Conservation (phyloP, 1,140 invertebrate species). For the Lepidurus arcticus region DNA sequence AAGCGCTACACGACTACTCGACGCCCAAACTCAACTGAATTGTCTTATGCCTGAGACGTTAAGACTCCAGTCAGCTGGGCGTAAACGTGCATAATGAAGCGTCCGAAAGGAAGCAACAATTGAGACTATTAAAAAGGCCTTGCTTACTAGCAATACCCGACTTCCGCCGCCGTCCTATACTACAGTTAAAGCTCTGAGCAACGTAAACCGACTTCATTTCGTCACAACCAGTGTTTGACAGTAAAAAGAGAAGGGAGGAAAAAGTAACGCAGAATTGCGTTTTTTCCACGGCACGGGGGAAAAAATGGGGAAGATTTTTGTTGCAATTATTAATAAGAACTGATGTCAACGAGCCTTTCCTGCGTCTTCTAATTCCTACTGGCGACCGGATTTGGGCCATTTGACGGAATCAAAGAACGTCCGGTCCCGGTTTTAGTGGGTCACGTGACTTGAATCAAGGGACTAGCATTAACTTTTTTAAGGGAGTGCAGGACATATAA, state of each 20-base stretch:
- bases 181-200: background rate
- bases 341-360: background rate
- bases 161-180: background rate
- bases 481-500: background rate
- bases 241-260: too few species aligned
- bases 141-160: background rate
- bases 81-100: background rate
- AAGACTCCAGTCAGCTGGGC: constrained; percentile 3
- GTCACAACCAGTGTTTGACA: too few species aligned
- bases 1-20: background rate
- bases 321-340: background rate
- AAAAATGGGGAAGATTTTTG: background rate
- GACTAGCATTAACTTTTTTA: background rate
- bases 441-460: constrained; percentile 13
- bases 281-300: too few species aligned
- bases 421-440: constrained; percentile 11
- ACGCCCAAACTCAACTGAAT: background rate
- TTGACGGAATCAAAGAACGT: constrained; percentile 21
- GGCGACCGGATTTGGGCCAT: constrained; percentile 9
- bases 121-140: background rate
- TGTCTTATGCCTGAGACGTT: background rate
- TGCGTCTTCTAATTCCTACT: background rate
- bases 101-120: background rate
- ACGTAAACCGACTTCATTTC: background rate
- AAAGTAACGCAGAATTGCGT: too few species aligned